Percentiles rank a stretch among this genome's conserved stretches.
These are phyloP conservation scores for Nipponacmea schrenckii DNA, from an alignment of 2,888 invertebrate genomes.

Conservation along the genomic window DNA sequence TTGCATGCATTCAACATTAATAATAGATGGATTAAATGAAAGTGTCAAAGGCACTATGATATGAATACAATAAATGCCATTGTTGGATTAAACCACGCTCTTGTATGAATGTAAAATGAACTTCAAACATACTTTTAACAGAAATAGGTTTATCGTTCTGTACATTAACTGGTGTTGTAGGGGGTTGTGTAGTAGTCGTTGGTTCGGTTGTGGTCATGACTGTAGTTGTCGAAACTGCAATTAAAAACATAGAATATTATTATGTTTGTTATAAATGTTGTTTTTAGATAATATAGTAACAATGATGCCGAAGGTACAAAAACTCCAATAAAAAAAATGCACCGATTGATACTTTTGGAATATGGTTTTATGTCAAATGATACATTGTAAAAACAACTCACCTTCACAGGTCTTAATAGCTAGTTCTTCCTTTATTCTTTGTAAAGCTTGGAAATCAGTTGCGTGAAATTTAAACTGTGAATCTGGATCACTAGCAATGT, in stretches of 20 bases:
- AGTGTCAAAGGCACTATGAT: neutral
- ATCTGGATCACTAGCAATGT: slow-evolving; percentile 5
- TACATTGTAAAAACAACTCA: slow-evolving; percentile 17
- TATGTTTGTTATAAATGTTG: slow-evolving; percentile 9
- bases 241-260: slow-evolving; percentile 13
- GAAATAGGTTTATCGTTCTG: no score
- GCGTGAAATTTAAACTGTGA: slow-evolving; percentile 2
- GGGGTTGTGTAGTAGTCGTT: slow-evolving; percentile 5
- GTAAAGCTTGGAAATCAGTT: neutral
- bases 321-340: no score
- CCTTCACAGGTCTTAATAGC: slow-evolving; percentile 31
- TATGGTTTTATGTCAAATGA: no score
- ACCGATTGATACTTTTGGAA: no score
- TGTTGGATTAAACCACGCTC: no score
- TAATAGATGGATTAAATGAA: neutral
- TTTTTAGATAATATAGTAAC: no score
- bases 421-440: slow-evolving; percentile 11
- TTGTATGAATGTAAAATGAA: no score
- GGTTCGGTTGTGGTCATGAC: slow-evolving; percentile 18
- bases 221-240: slow-evolving; percentile 22
- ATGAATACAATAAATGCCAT: neutral
- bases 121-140: no score
- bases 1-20: neutral
- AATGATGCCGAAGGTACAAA: no score
- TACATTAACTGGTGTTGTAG: no score